Evolutionary conservation across 2,113 vertebrate genomes (phyloP), one percentile per base, ranked within the genome.

Genomic region (Orcinus orca): DNA sequence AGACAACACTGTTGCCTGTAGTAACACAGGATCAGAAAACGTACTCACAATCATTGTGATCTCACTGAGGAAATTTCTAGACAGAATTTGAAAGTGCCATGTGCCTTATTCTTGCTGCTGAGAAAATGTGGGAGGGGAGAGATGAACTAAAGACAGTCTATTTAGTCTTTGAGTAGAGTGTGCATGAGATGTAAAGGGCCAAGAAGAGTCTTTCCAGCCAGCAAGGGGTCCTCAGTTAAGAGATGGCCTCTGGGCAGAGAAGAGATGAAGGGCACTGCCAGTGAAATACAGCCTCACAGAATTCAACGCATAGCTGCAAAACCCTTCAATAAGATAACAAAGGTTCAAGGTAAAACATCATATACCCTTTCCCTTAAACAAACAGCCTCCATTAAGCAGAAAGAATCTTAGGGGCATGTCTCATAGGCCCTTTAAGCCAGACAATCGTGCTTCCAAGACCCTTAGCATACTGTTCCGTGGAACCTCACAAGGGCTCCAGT

Each of bases 41-140:
- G 2, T 1, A 7, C 44, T 8, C 1, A 20, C 20, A 2, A 0
- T 23, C 18, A 7, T 2, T 2, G 2, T 6, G n/a, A 2, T 21
- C 68, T 33, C 2, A 0, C 15, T 55, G 5, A 44, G 68, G 58
- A 25, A 2, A 23, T 0, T 13, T 7, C 29, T 0, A 6, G 17
- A 36, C 21, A 5, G 20, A 31, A 6, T 13, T 25, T 17, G 6
- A 3, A 29, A 67, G 58, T 14, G 7, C 50, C 38, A 33, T 9
- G 62, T 36, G 62, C 62, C 36, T 55, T 33, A 29, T 7, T 41
- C 68, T 9, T 21, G 13, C 50, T 18, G 25, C 71, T 33, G 53
- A 31, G 9, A 31, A 20, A 25, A 26, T 7, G 82, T 13, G 9
- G 41, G 25, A 68, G 9, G 60, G n/a, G 70, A 47, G 12, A 58